phyloP scores from a whole-genome alignment of 2,113 vertebrate species.

The Rattus rattus region DNA sequence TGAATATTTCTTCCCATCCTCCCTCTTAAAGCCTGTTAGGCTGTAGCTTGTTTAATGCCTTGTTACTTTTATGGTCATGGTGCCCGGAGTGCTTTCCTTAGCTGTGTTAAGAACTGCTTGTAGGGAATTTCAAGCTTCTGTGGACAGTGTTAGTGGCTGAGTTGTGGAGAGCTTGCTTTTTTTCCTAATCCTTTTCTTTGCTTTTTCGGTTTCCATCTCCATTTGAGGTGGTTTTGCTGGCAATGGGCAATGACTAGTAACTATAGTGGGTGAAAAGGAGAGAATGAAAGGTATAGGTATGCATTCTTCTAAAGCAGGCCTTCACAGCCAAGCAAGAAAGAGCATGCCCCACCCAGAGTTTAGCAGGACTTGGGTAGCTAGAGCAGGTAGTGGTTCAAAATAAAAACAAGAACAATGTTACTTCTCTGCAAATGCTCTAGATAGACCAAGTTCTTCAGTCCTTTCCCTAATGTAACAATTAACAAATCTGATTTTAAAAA shows the following conservation, averaged over 20 bases:
- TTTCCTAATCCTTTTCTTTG: background rate
- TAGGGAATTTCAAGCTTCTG: constrained; percentile 18
- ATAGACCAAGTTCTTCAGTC: background rate
- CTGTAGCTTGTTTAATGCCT: constrained; percentile 64
- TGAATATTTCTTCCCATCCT: constrained; percentile 64
- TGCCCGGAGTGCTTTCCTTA: constrained; percentile 19
- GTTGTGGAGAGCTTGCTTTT: background rate
- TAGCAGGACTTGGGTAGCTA: background rate
- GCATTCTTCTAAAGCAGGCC: background rate
- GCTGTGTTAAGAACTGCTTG: background rate
- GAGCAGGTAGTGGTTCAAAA: background rate
- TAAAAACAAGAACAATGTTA: background rate
- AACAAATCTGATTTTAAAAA: background rate
- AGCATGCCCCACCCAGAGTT: fast-evolving
- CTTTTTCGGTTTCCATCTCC: background rate
- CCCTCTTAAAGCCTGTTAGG: constrained; percentile 58
- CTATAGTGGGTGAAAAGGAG: background rate
- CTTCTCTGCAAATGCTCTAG: background rate
- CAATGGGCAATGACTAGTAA: background rate
- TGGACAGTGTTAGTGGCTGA: background rate
- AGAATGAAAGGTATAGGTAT: background rate
- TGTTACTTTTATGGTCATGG: constrained; percentile 56
- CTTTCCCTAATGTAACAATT: background rate
- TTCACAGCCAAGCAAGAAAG: background rate
- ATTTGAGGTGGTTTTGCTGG: constrained; percentile 8